phyloP scores from a whole-genome alignment of 2,113 vertebrate genomes.

The Asarcornis scutulata region DNA sequence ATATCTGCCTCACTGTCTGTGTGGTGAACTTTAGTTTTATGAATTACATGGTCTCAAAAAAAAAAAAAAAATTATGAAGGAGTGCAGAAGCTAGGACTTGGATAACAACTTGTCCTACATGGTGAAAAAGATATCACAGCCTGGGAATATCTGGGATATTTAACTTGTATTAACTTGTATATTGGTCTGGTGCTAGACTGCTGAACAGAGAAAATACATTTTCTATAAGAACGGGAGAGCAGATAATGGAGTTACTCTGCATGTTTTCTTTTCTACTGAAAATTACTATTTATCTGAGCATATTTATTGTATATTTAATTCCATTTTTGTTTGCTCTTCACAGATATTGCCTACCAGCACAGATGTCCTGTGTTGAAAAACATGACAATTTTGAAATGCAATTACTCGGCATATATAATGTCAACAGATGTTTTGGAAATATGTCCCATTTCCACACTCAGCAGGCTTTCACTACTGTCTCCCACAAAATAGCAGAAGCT shows the following conservation, averaged over 20 bases:
- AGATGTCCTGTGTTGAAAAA: conserved; percentile 70
- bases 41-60: neutral
- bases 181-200: neutral
- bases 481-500: neutral
- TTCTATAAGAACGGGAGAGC: neutral
- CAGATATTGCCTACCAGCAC: conserved; percentile 40
- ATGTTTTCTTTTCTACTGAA: neutral
- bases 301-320: conserved; percentile 51
- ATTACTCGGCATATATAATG: neutral
- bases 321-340: conserved; percentile 52
- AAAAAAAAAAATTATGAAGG: neutral
- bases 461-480: conserved; percentile 7
- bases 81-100: neutral
- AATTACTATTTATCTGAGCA: conserved; percentile 7
- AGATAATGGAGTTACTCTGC: neutral
- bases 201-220: neutral
- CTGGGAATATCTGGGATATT: neutral
- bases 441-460: conserved; percentile 2
- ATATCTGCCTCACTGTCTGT: neutral
- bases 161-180: neutral
- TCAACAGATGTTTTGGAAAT: conserved; percentile 66
- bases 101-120: neutral
- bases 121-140: neutral
- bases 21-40: rapidly evolving
- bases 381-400: conserved; percentile 55